Evolutionary conservation across 2,888 invertebrate genomes (phyloP).

Genomic region (Heliconius hortense): DNA sequence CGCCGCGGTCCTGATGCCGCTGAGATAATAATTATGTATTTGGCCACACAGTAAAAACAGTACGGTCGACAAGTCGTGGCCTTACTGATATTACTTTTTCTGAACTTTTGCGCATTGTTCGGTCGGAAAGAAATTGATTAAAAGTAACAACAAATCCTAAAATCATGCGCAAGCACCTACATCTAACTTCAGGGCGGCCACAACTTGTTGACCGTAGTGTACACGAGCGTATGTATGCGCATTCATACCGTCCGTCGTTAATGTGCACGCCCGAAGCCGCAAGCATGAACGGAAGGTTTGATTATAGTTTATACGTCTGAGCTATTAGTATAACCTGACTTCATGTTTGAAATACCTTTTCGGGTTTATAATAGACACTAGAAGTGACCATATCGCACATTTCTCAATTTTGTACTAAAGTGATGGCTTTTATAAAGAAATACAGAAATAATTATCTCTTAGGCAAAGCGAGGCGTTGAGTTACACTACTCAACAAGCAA

Average conservation of each 20-base stretch:
- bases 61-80: too few relatives aligned
- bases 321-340: conserved; percentile 20
- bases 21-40: conserved; percentile 46
- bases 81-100: too few relatives aligned
- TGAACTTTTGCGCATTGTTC: too few relatives aligned
- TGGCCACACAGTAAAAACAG: conserved; percentile 27
- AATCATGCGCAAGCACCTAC: too few relatives aligned
- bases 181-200: too few relatives aligned
- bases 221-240: conserved; percentile 22
- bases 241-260: conserved; percentile 19
- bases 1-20: conserved; percentile 42
- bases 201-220: too few relatives aligned
- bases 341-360: conserved; percentile 4
- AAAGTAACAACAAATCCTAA: too few relatives aligned
- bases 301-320: conserved; percentile 26
- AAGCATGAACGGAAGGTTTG: conserved; percentile 26
- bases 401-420: neutral
- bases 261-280: conserved; percentile 28
- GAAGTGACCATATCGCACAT: neutral
- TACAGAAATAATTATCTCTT: too few relatives aligned
- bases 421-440: neutral
- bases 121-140: too few relatives aligned
- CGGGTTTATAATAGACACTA: neutral
- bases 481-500: too few relatives aligned
- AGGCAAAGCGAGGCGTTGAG: too few relatives aligned